phyloP scores from a whole-genome alignment of 2,797 vertebrate genomes.

The Uromys caudimaculatus region DNA sequence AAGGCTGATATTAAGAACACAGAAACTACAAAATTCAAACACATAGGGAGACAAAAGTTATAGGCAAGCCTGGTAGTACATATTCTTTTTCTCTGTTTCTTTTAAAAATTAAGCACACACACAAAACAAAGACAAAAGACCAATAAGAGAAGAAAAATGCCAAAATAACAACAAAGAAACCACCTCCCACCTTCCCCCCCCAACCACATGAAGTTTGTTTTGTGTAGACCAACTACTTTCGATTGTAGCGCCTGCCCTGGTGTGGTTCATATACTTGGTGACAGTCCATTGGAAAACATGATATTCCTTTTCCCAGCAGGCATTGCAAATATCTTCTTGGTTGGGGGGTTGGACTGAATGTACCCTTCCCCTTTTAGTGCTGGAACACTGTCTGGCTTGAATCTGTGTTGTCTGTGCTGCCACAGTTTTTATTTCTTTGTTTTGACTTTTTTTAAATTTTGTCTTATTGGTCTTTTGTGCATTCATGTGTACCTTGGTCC shows the following conservation, averaged over 20 bases:
- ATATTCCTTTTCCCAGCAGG: not conserved
- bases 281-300: not conserved
- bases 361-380: not conserved
- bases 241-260: not conserved
- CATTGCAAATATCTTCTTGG: not conserved
- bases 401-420: not conserved
- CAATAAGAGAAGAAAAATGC: not conserved
- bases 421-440: not conserved
- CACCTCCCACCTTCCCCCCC: accelerated
- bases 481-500: not conserved
- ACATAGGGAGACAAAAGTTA: not conserved
- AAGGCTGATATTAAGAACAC: not conserved
- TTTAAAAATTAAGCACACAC: no score
- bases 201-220: not conserved
- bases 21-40: constrained; percentile 27
- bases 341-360: no score
- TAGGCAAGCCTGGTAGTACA: no score
- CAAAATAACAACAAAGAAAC: not conserved
- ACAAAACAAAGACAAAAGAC: not conserved
- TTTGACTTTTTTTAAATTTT: no score
- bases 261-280: not conserved
- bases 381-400: not conserved
- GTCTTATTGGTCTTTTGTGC: no score
- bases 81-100: not conserved
- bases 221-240: not conserved